Conservation (phyloP, 2,797 vertebrate genomes). For the Acrossocheilus wenchowensis region DNA sequence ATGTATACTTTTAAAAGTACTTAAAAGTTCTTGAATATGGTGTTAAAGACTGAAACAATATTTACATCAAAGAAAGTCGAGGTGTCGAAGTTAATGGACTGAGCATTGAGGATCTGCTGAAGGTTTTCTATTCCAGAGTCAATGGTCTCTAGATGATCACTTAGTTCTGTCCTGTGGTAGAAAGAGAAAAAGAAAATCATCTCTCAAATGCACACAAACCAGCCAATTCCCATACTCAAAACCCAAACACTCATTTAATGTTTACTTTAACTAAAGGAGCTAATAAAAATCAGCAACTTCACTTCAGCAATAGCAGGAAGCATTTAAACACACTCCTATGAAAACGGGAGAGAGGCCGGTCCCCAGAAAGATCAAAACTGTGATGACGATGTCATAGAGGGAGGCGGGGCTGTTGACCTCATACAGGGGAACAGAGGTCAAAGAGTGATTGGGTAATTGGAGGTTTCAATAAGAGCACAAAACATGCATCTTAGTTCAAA, state of each 20-base stretch:
- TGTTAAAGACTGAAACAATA: slow-evolving; percentile 21
- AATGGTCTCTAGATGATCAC: slow-evolving; percentile 87
- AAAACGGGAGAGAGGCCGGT: slow-evolving; percentile 33
- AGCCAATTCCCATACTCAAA: not conserved
- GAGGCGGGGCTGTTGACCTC: not conserved
- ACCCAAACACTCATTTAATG: not conserved
- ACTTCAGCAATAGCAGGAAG: slow-evolving; percentile 47
- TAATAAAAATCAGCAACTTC: not conserved
- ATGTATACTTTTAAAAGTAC: too few species aligned
- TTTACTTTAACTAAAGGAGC: not conserved
- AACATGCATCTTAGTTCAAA: slow-evolving; percentile 9
- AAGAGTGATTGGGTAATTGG: slow-evolving; percentile 6
- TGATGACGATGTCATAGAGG: slow-evolving; percentile 11
- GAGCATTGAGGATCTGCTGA: slow-evolving; percentile 85
- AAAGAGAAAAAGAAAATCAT: not conserved
- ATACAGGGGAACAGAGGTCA: slow-evolving; percentile 1
- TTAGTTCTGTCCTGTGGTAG: slow-evolving; percentile 82
- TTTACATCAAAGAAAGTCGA: slow-evolving; percentile 87
- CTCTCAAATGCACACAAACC: not conserved
- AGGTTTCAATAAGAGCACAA: not conserved
- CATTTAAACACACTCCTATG: slow-evolving; percentile 43
- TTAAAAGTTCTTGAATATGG: not conserved
- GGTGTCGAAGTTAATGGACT: slow-evolving; percentile 88
- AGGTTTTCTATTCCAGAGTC: slow-evolving; percentile 89
- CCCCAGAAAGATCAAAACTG: slow-evolving; percentile 53